Evolutionary conservation across 2,113 vertebrate species (phyloP).

Genomic region (Lepidothrix coronata): DNA sequence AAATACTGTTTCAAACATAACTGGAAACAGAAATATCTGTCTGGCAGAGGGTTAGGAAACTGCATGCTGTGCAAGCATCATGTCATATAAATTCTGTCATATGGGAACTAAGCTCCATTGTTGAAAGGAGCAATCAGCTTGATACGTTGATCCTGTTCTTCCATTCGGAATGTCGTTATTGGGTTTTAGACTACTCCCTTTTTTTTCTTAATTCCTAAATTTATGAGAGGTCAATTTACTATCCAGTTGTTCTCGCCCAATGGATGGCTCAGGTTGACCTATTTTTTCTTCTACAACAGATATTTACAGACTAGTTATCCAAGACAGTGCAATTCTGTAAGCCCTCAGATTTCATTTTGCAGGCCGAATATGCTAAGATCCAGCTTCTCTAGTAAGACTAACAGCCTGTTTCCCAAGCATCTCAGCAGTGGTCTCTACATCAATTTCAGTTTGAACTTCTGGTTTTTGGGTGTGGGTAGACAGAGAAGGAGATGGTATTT

Average conservation of each 20-base stretch:
- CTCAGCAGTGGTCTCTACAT: not conserved
- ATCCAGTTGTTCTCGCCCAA: not conserved
- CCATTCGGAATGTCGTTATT: not conserved
- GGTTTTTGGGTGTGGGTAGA: not conserved
- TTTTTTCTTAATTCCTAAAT: not conserved
- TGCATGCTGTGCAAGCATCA: not conserved
- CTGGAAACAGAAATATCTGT: not conserved
- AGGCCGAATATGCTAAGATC: not conserved
- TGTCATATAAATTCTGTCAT: not conserved
- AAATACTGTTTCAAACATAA: not conserved
- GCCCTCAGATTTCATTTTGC: not conserved
- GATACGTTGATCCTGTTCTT: not conserved
- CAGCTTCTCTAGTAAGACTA: not conserved
- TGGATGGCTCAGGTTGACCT: not conserved
- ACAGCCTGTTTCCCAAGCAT: not conserved
- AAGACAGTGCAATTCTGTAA: not conserved
- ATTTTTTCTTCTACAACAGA: not conserved
- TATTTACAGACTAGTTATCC: not conserved
- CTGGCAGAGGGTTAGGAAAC: not conserved
- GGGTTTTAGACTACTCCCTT: too few species aligned
- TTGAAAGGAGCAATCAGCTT: not conserved
- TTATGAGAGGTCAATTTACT: not conserved
- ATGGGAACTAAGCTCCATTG: fast-evolving
- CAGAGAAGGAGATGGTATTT: not conserved
- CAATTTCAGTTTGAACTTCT: not conserved